Percentiles rank a stretch among this genome's conserved stretches.
These are phyloP conservation scores for Amblyopsis hoosieri DNA, from an alignment of 2,797 vertebrate species.

Conservation along the genomic window DNA sequence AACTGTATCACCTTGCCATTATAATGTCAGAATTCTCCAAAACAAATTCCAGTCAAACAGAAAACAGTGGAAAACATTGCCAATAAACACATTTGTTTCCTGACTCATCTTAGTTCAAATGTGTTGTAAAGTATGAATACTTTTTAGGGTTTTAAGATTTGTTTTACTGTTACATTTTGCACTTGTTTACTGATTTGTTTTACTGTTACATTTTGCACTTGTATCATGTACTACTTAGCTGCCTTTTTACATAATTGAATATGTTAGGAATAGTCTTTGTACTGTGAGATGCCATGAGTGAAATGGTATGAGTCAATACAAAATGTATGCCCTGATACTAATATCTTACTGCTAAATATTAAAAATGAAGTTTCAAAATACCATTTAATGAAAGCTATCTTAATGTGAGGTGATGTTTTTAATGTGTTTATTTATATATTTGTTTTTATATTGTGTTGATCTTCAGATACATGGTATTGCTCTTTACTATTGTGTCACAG, in stretches of 20 bases:
- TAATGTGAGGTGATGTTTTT: conserved; percentile 37
- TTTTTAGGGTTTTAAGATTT: conserved; percentile 41
- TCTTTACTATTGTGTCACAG: conserved; percentile 14
- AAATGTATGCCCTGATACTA: conserved; percentile 17
- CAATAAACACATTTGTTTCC: conserved; percentile 33
- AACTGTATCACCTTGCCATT: conserved; percentile 37
- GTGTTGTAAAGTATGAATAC: conserved; percentile 43
- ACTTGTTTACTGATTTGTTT: conserved; percentile 66
- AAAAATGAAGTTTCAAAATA: conserved; percentile 26
- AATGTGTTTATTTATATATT: conserved; percentile 40
- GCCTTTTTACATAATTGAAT: conserved; percentile 70
- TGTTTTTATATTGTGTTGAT: conserved; percentile 45
- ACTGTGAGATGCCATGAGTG: conserved; percentile 42
- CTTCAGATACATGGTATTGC: conserved; percentile 15
- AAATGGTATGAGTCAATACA: conserved; percentile 37
- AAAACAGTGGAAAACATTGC: conserved; percentile 31
- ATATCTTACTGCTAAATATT: conserved; percentile 28
- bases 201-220: conserved; percentile 76
- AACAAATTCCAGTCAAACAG: conserved; percentile 28
- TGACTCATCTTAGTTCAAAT: conserved; percentile 37
- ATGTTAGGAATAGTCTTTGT: conserved; percentile 57
- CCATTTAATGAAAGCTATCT: conserved; percentile 35
- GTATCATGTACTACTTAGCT: conserved; percentile 72
- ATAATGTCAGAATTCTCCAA: conserved; percentile 33
- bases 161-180: conserved; percentile 55